Conservation (phyloP, 2,888 invertebrate genomes). For the Yponomeuta cagnagella region DNA sequence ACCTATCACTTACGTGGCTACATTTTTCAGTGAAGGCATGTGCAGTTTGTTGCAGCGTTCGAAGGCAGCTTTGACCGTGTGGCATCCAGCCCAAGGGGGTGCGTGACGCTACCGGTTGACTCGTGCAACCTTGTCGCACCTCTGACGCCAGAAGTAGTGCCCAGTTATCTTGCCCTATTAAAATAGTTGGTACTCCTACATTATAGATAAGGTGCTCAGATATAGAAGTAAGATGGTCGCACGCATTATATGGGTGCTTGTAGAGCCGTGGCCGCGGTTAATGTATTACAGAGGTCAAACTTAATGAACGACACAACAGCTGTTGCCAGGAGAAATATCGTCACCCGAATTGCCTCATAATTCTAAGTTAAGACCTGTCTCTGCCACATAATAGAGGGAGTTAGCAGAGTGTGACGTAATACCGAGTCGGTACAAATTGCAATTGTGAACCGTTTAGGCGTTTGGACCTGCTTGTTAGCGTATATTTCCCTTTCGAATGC, state of each 20-base stretch:
- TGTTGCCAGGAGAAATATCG: constrained; percentile 27
- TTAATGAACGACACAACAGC: constrained; percentile 40
- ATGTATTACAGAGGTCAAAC: constrained; percentile 43
- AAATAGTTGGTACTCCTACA: no score
- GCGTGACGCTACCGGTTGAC: no score
- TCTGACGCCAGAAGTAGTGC: no score
- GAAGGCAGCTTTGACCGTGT: no score
- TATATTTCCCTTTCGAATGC: neutral
- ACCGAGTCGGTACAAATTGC: neutral
- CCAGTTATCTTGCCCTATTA: no score
- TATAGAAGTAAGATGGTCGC: no score
- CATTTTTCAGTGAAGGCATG: no score
- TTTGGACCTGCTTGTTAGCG: neutral
- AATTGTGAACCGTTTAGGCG: neutral
- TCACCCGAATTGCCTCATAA: constrained; percentile 38
- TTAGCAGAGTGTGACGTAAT: neutral
- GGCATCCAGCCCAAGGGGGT: no score
- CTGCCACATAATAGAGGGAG: constrained; percentile 9
- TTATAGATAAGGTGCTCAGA: no score
- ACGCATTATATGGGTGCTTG: neutral
- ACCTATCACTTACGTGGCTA: no score
- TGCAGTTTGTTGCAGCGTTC: no score
- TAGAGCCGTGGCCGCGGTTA: constrained; percentile 25
- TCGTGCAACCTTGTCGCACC: no score
- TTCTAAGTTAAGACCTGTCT: constrained; percentile 24